Base-by-base conservation (phyloP, 2,888 invertebrate species). In the Lochmaea crataegi region DNA sequence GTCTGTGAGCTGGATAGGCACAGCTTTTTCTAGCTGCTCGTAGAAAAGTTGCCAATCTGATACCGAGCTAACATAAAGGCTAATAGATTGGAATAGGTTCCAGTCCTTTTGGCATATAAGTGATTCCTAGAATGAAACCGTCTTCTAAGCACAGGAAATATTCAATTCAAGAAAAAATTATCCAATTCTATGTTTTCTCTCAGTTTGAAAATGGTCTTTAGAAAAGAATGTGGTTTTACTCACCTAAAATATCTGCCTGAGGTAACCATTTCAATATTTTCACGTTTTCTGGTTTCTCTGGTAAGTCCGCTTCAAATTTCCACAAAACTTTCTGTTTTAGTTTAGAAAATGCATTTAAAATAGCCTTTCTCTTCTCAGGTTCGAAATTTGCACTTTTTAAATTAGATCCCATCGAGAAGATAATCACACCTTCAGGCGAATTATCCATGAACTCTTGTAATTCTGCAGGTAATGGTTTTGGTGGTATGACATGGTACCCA, bases 291-390 rank as follows among this genome's bases (percentile, higher is more conserved):
- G 87, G 85, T 51, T 79, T 77, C 38, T 78, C 78, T 6, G 81
- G 80, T n/a, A 83, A 71, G 16, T 71, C 70, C 32, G 89, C 88
- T 0, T 89, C 89, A 78, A 91, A 93, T 86, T 93, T 93, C 92
- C 92, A 92, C 41, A 93, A 81, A 0, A 93, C 89, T 9, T 89
- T 90, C 76, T 92, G 90, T 76, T 92, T 91, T 0, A 92, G 80
- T 73, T 87, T 88, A 0, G 88, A 86, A 68, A 93, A 90, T 2
- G 89, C 89, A 72, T 89, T 89, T 7, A 90, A 83, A 45, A 93
- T 88, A 1, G 87, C 89, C 22, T 88, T 83, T 22, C 87, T 85
- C 76, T 88, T 90, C 0, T 89, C 88, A 0, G 82, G 77, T 0
- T 90, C 88, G 72, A 93, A 83, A 76, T 90, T 87, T 11, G 88